Percentiles rank a stretch among this genome's conserved stretches.
phyloP scores from a whole-genome alignment of 1,140 invertebrate species.

The Drosophila lacertosa region DNA sequence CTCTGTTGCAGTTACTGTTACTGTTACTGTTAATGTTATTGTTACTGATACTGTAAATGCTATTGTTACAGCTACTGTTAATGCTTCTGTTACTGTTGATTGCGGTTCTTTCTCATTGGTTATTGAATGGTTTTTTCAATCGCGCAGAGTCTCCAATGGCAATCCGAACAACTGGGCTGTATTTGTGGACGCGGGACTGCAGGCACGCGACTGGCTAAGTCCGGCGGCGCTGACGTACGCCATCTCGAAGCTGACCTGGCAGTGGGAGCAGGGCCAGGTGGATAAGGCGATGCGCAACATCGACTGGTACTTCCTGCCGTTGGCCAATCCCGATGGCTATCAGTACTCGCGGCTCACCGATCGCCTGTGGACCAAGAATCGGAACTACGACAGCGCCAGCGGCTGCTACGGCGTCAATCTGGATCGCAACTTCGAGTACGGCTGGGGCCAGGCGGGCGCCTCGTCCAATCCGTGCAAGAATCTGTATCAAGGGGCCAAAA shows the following conservation, averaged over 20 bases:
- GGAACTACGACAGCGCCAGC: slow-evolving; percentile 85
- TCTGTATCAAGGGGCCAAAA: slow-evolving; percentile 89
- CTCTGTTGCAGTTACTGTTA: background rate
- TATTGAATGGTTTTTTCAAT: background rate
- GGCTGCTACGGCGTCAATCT: slow-evolving; percentile 92
- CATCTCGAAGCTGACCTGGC: slow-evolving; percentile 89
- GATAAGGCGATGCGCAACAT: slow-evolving; percentile 88
- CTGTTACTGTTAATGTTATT: background rate
- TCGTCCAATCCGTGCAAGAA: slow-evolving; percentile 91
- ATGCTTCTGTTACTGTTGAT: background rate
- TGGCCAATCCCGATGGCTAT: slow-evolving; percentile 90
- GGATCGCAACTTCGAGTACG: slow-evolving; percentile 92
- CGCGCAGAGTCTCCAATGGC: slow-evolving; percentile 87
- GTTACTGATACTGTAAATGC: background rate
- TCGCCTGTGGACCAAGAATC: slow-evolving; percentile 90
- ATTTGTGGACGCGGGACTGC: slow-evolving; percentile 89
- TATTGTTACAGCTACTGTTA: background rate
- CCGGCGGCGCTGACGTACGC: slow-evolving; percentile 92
- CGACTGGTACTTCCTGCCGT: slow-evolving; percentile 91
- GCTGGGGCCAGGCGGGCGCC: slow-evolving; percentile 91
- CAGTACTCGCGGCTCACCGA: slow-evolving; percentile 87
- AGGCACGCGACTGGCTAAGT: slow-evolving; percentile 94
- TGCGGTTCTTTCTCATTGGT: background rate
- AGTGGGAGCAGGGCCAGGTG: slow-evolving; percentile 85
- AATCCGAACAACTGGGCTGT: slow-evolving; percentile 86